A percentile compares a stretch with the other conserved stretches of the same genome.
Evolutionary conservation across 2,888 invertebrate species (phyloP).

Genomic region (Aphodius granarius): DNA sequence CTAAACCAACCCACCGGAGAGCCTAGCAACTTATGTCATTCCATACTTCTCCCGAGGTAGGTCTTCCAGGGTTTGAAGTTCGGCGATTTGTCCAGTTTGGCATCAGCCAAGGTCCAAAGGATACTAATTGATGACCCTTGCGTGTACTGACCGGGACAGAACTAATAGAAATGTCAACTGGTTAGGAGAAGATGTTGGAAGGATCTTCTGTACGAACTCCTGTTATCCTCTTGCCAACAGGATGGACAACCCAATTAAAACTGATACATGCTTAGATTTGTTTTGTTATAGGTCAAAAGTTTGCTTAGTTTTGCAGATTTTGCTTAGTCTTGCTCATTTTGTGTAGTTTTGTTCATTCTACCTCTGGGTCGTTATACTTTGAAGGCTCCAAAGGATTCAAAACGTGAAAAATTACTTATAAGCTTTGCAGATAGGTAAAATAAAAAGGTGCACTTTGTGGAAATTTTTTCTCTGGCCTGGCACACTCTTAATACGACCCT

Average conservation of each 20-base stretch:
- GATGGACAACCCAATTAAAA: background rate
- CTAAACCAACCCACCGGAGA: background rate
- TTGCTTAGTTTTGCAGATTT: no score
- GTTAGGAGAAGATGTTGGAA: background rate
- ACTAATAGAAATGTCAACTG: slow-evolving; percentile 53
- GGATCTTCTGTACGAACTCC: background rate
- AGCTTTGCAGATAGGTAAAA: no score
- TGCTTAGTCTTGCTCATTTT: no score
- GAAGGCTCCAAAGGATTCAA: no score
- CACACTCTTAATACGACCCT: no score
- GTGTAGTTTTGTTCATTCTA: no score
- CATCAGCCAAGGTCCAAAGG: slow-evolving; percentile 43
- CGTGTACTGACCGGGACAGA: slow-evolving; percentile 50
- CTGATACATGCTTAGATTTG: background rate
- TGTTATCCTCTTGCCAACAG: background rate
- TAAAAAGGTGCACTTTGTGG: no score
- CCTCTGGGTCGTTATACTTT: no score
- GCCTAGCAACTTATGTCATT: background rate
- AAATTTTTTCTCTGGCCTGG: no score
- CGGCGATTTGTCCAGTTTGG: slow-evolving; percentile 48
- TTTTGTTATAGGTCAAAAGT: no score
- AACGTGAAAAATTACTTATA: no score
- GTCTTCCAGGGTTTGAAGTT: slow-evolving; percentile 40
- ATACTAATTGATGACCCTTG: slow-evolving; percentile 53
- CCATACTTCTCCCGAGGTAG: slow-evolving; percentile 19